Evolutionary conservation across 35 echinoderm and acorn worm species (phyloP).

Genomic region (Strongylocentrotus purpuratus): DNA sequence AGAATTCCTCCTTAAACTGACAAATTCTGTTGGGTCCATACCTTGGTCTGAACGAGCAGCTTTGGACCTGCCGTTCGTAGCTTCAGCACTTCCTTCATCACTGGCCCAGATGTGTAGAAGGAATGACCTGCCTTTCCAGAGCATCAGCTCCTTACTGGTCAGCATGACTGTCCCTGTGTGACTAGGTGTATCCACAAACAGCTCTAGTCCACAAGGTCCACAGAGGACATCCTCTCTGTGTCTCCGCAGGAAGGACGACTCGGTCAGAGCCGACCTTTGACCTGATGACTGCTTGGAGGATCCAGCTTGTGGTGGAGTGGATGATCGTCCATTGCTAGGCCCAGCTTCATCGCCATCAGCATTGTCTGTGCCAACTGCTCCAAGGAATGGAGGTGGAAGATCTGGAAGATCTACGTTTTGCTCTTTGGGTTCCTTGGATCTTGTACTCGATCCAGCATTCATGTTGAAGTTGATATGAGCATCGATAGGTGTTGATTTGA

Average conservation of each 20-base stretch:
- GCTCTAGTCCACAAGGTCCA: constrained; percentile 84
- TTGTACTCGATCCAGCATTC: constrained; percentile 29
- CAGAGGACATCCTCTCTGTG: constrained; percentile 87
- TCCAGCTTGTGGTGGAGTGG: not conserved
- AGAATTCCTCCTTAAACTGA: not conserved
- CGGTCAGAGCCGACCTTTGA: not conserved
- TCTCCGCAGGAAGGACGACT: constrained; percentile 68
- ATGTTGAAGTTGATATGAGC: constrained; percentile 93
- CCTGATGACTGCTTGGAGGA: not conserved
- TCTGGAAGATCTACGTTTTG: constrained; percentile 59
- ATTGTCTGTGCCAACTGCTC: constrained; percentile 28
- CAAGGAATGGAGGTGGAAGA: constrained; percentile 43
- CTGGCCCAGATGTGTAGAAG: constrained; percentile 79
- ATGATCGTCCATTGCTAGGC: not conserved
- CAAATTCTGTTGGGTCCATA: not conserved
- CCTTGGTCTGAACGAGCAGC: not conserved
- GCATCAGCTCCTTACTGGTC: constrained; percentile 83
- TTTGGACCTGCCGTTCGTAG: constrained; percentile 24
- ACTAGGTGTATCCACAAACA: constrained; percentile 84
- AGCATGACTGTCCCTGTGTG: constrained; percentile 80
- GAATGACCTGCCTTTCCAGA: constrained; percentile 80
- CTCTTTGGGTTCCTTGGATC: constrained; percentile 65
- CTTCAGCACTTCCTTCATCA: constrained; percentile 31
- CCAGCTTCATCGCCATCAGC: constrained; percentile 37
- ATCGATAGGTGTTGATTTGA: constrained; percentile 81